Evolutionary conservation across 2,113 vertebrate genomes (phyloP).

Genomic region (Diadophis punctatus): DNA sequence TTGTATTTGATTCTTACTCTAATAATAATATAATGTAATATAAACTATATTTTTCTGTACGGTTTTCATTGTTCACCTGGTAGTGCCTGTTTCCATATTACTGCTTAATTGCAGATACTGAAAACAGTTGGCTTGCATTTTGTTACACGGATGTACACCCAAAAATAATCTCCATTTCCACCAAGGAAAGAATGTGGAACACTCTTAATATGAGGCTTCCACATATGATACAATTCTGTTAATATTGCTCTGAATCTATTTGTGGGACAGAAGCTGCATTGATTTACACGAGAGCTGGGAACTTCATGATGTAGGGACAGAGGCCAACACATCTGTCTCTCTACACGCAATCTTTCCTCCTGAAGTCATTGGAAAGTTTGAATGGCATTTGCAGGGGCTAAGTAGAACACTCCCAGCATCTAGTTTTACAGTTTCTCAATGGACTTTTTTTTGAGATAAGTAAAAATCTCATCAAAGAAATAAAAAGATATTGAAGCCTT

Average conservation of each 20-base stretch:
- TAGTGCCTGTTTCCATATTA: neutral
- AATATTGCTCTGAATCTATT: neutral
- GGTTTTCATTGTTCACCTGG: neutral
- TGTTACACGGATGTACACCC: no score
- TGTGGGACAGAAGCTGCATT: neutral
- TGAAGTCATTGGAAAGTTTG: neutral
- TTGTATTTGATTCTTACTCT: neutral
- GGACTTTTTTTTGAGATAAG: neutral
- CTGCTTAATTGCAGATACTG: neutral
- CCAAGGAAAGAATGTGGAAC: neutral
- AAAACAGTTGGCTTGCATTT: neutral
- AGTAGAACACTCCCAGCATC: neutral
- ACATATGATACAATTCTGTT: neutral
- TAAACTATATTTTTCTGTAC: neutral
- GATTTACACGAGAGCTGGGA: neutral
- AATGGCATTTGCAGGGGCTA: neutral
- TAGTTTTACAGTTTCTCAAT: neutral
- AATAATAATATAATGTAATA: neutral
- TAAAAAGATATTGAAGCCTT: neutral
- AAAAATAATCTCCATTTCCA: neutral
- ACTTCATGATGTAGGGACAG: neutral
- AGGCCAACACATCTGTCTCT: neutral
- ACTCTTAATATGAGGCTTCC: neutral
- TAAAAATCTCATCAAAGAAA: neutral
- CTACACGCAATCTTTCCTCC: neutral